Evolutionary conservation across 64 coral and sea anemone species (phyloP), one percentile per base, ranked within the genome.

Genomic region (Orbicella faveolata): DNA sequence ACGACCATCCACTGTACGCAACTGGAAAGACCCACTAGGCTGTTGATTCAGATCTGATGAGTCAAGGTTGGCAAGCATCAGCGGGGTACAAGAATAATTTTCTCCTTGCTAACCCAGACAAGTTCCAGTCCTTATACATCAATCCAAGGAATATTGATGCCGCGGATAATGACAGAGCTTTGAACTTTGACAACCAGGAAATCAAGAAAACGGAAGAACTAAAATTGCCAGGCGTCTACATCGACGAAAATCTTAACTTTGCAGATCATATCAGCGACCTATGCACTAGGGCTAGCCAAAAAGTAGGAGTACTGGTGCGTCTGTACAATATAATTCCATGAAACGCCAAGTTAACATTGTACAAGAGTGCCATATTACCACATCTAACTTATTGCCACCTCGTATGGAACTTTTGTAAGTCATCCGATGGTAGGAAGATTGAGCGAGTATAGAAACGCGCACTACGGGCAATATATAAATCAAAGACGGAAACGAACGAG

Each of bases 361-460:
- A 80, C 57, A 80, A 87, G 48, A 72, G 25, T 55, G 52, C 68
- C 64, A 75, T 87, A 0, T 55, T 87, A 48, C 85, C 85, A 26
- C 67, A 87, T 75, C 85, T 87, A 30, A 87, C 85, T 0, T 87
- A 87, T 61, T 81, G 79, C 55, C 16, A n/a, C 16, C 67, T 70
- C 16, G n/a, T n/a, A 16, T 70, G 67, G 67, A 16, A 70, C n/a
- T 70, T 70, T 70, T 89, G 87, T 39, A 30, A n/a, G 15, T 51
- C 87, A 15, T 78, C 74, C 26, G 87, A 89, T 61, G 34, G 52
- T 6, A 51, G 87, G 30, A 89, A 79, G 67, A 17, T 89, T 19
- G 87, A 89, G 63, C 16, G 87, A 20, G 41, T 89, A 34, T 52
- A 89, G 23, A 75, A 92, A 85, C 75, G 90, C 52, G 70, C 68